Percentiles rank a stretch among this genome's conserved stretches.
Evolutionary conservation across 2,113 vertebrate species (phyloP).

Genomic region (Oxyura jamaicensis): DNA sequence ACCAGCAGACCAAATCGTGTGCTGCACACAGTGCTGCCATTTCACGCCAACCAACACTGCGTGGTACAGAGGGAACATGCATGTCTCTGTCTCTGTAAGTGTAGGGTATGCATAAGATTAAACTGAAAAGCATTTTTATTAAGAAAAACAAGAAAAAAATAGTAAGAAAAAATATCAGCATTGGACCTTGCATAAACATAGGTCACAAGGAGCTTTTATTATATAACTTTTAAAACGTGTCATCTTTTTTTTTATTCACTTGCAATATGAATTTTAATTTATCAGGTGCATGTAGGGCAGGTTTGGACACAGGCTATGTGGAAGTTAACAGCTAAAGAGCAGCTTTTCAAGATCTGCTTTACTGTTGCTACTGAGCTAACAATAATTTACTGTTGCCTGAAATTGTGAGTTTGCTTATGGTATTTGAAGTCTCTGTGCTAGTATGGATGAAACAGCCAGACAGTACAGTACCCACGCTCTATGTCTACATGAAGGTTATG

Average conservation of each 20-base stretch:
- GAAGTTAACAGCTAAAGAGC: not conserved
- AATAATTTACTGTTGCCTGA: not conserved
- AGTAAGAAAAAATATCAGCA: not conserved
- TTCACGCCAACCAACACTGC: not conserved
- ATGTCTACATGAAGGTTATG: not conserved
- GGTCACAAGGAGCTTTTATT: not conserved
- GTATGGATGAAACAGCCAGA: not conserved
- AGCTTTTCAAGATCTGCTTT: constrained; percentile 22
- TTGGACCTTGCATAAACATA: not conserved
- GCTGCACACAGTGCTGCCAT: rapidly evolving
- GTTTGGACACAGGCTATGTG: not conserved
- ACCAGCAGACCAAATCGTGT: not conserved
- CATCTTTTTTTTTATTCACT: not conserved
- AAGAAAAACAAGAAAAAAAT: not conserved
- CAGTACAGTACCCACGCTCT: not conserved
- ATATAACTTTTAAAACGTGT: not conserved
- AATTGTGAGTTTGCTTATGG: not conserved
- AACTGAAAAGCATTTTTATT: not conserved
- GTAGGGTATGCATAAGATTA: not conserved
- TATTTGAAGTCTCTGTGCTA: not conserved
- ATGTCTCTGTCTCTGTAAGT: rapidly evolving
- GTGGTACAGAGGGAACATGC: not conserved
- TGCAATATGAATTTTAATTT: not conserved
- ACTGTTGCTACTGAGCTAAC: not conserved
- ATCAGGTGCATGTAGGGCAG: not conserved